Evolutionary conservation across 1,140 invertebrate species (phyloP), one percentile per base, ranked within the genome.

Genomic region (Megathymus violae): DNA sequence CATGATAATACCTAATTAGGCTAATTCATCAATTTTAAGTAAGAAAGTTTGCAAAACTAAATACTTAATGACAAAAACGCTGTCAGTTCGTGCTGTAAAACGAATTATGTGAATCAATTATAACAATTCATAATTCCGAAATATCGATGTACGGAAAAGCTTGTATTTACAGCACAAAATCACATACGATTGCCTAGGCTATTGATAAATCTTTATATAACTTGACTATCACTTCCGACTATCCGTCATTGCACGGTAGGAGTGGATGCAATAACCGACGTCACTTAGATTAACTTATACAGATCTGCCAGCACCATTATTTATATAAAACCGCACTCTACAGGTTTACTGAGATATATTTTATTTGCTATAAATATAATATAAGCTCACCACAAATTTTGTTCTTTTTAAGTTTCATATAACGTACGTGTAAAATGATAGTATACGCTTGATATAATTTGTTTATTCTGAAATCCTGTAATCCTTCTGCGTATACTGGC

Each of bases 221-320:
- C 56, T 65, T 67, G 66, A 69, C 69, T 71, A 71, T 69, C 46
- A 75, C 40, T 50, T 50, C 60, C 51, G 41, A 67, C 25, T 36
- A 58, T 47, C 51, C 14, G 58, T 34, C 54, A 59, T 59, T 62
- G 43, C 60, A 43, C 11, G 27, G 27, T 64, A 44, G 56, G 51
- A 44, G 50, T 43, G 6, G 48, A 61, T 66, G 56, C 56, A 50
- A 59, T 59, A 43, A 16, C 54, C 64, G 64, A 60, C 43, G 27
- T 43, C 54, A 43, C 67, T 73, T 71, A 75, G 64, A 78, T 72
- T 71, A 77, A 73, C 67, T 67, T 72, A 82, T 68, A 80, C 82
- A 89, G 86, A 89, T 89, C 86, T 87, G 80, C 79, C 80, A 89
- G 86, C 86, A 89, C 86, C 86, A 87, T 80, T 69, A 70, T 70